phyloP scores from a whole-genome alignment of 2,113 vertebrate genomes.

The Regulus satrapa region DNA sequence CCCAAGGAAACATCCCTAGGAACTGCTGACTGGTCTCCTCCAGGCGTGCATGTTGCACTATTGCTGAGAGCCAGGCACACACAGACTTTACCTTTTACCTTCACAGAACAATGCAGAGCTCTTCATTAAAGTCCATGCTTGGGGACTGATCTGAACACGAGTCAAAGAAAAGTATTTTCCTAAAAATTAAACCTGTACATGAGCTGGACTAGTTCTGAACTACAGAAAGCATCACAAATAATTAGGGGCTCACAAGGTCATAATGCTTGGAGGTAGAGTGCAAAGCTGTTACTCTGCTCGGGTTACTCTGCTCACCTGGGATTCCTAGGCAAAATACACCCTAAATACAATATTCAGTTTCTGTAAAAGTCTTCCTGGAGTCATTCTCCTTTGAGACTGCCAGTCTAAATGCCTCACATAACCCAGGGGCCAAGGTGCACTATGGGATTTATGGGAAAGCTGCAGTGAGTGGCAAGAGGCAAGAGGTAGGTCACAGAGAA shows the following conservation, averaged over 20 bases:
- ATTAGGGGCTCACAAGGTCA: background rate
- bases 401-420: background rate
- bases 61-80: background rate
- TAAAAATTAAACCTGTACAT: background rate
- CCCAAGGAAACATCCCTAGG: background rate
- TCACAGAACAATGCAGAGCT: background rate
- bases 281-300: background rate
- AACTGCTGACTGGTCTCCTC: background rate
- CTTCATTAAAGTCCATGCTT: background rate
- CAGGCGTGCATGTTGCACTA: accelerated
- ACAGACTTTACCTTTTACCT: background rate
- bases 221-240: accelerated
- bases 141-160: background rate
- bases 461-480: background rate
- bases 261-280: background rate
- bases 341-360: background rate
- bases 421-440: background rate
- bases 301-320: background rate
- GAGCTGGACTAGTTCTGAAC: background rate
- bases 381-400: background rate
- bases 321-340: background rate
- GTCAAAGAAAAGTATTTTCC: background rate
- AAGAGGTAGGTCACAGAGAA: background rate
- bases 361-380: background rate
- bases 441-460: background rate